A percentile compares a stretch with the other conserved stretches of the same genome.
These are phyloP conservation scores for Lypha dubia DNA, from an alignment of 2,888 invertebrate species.

Conservation along the genomic window DNA sequence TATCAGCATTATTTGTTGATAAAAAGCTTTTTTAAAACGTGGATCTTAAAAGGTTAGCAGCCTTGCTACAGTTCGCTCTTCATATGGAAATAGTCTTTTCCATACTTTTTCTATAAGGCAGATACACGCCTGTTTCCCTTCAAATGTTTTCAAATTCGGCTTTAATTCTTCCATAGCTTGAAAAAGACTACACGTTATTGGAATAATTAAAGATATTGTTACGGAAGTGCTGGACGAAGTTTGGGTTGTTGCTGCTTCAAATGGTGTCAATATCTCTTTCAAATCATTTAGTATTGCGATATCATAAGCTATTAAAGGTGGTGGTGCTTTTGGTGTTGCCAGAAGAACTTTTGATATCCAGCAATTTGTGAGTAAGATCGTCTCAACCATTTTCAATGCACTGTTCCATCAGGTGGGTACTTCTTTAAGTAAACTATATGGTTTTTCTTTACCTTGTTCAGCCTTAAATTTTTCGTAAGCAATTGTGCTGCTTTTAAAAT, in stretches of 20 bases:
- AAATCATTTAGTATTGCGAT: constrained; percentile 32
- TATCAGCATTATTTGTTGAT: constrained; percentile 30
- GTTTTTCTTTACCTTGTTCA: constrained; percentile 45
- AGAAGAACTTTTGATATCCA: constrained; percentile 25
- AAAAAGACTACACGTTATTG: constrained; percentile 37
- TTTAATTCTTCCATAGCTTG: constrained; percentile 21
- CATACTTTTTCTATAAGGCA: constrained; percentile 30
- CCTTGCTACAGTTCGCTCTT: too few relatives aligned
- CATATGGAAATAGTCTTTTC: constrained; percentile 4
- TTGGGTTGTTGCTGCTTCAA: constrained; percentile 10
- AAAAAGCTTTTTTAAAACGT: too few relatives aligned
- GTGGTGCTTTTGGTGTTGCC: constrained; percentile 40
- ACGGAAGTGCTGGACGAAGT: too few relatives aligned
- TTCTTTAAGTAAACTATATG: constrained; percentile 48
- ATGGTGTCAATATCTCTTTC: constrained; percentile 27
- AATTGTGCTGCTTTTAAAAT: constrained; percentile 57
- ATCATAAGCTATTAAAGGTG: constrained; percentile 47
- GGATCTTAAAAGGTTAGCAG: too few relatives aligned
- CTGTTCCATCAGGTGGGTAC: constrained; percentile 53
- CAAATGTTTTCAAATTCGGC: constrained; percentile 6
- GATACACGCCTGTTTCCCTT: constrained; percentile 2
- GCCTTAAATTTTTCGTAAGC: constrained; percentile 58
- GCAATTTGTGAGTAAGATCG: constrained; percentile 22
- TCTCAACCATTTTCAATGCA: constrained; percentile 31
- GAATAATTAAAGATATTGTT: too few relatives aligned